phyloP scores from a whole-genome alignment of 30 jellyfish, hydroid and myxozoan species.

The Aurelia coerulea region DNA sequence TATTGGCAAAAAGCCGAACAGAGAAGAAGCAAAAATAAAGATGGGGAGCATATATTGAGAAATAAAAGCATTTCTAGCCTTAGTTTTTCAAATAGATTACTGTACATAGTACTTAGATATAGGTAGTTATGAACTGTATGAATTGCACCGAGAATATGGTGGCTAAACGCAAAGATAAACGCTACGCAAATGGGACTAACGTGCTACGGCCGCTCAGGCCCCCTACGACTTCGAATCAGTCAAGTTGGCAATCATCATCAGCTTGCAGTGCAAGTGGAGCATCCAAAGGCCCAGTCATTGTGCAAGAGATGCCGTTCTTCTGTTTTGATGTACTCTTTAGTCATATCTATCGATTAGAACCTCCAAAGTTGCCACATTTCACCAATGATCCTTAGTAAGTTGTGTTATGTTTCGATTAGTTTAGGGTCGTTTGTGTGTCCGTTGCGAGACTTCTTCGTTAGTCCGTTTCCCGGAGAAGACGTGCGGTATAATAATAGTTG shows the following conservation, averaged over 20 bases:
- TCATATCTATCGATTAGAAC: conserved; percentile 75
- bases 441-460: neutral
- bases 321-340: conserved; percentile 93
- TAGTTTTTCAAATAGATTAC: neutral
- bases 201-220: conserved; percentile 73
- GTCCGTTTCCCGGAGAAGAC: too few relatives aligned
- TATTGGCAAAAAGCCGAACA: neutral
- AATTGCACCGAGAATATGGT: conserved; percentile 74
- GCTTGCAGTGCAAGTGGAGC: conserved; percentile 24
- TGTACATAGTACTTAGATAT: conserved; percentile 7
- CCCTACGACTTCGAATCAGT: conserved; percentile 48
- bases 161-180: conserved; percentile 58
- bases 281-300: conserved; percentile 47
- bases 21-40: neutral
- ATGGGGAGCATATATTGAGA: neutral
- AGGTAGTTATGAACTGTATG: conserved; percentile 71
- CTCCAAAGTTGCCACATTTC: conserved; percentile 83
- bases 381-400: conserved; percentile 98
- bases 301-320: conserved; percentile 86
- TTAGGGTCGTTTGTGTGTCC: neutral
- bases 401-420: neutral
- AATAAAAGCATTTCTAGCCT: neutral
- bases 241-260: conserved; percentile 52
- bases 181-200: conserved; percentile 43
- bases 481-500: too few relatives aligned